Percentiles rank a stretch among this genome's conserved stretches.
Evolutionary conservation across 2,113 vertebrate genomes (phyloP).

Genomic region (Limanda limanda): DNA sequence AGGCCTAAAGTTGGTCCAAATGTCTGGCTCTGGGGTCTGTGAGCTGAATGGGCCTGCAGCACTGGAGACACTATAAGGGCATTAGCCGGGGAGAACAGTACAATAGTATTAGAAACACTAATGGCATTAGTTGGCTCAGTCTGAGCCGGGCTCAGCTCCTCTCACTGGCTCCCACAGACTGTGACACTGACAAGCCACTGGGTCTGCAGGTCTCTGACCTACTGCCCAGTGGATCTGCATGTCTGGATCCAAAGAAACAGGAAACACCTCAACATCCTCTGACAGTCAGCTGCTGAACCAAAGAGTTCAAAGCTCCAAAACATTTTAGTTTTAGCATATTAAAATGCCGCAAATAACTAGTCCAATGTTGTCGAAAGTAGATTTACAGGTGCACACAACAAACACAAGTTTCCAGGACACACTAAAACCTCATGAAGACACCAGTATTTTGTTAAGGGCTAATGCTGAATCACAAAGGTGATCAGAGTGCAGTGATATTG

Average conservation of each 20-base stretch:
- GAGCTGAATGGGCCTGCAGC: conserved; percentile 60
- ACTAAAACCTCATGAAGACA: neutral
- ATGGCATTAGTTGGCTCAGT: conserved; percentile 76
- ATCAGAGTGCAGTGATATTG: no score
- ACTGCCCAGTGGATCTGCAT: neutral
- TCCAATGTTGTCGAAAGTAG: no score
- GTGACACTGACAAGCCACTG: conserved; percentile 42
- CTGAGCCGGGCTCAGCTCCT: conserved; percentile 64
- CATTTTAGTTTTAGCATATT: no score
- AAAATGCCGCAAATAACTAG: no score
- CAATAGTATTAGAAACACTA: conserved; percentile 77
- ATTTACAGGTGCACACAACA: no score
- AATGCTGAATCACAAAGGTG: no score
- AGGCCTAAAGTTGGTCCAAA: conserved; percentile 79
- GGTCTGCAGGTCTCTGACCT: neutral
- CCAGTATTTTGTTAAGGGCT: neutral
- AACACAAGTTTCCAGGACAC: neutral
- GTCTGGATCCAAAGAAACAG: conserved; percentile 54
- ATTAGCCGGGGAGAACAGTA: conserved; percentile 68
- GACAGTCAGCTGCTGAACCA: conserved; percentile 17
- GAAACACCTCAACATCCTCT: conserved; percentile 68
- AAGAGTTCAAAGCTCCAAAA: no score
- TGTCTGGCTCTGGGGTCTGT: conserved; percentile 67
- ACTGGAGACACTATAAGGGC: conserved; percentile 71
- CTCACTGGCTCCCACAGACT: conserved; percentile 53